Evolutionary conservation across 2,797 vertebrate genomes (phyloP).

Genomic region (Halcyon badia): DNA sequence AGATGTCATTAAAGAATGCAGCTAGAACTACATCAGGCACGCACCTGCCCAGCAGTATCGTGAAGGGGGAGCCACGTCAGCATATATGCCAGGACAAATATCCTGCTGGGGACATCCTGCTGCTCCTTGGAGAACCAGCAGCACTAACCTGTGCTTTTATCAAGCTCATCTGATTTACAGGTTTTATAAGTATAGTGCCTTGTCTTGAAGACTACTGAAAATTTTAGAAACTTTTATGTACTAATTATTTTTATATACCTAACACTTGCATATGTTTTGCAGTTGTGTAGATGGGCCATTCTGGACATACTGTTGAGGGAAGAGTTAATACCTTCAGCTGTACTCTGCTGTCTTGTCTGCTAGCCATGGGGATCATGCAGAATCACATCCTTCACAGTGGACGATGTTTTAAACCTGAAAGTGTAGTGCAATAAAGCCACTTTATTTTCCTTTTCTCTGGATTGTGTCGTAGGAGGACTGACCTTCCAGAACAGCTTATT

Average conservation of each 20-base stretch:
- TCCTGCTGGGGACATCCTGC: not conserved
- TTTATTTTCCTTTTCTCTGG: not conserved
- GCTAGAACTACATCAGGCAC: not conserved
- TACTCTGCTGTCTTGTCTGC: not conserved
- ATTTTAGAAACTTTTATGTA: not conserved
- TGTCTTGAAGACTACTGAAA: not conserved
- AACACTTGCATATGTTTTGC: not conserved
- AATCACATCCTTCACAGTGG: not conserved
- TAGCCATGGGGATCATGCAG: not conserved
- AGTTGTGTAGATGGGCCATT: not conserved
- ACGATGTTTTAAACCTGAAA: not conserved
- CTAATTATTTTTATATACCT: not conserved
- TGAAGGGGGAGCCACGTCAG: not conserved
- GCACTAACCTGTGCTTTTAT: not conserved
- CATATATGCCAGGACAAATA: fast-evolving
- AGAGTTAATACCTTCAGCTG: not conserved
- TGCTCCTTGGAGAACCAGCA: not conserved
- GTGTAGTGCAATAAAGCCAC: not conserved
- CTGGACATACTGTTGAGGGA: not conserved
- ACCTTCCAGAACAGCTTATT: not conserved
- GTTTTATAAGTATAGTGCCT: not conserved
- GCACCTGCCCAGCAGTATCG: not conserved
- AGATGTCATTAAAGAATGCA: not conserved
- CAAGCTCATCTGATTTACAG: not conserved
- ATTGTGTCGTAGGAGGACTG: not conserved